A percentile compares a stretch with the other conserved stretches of the same genome.
These are phyloP conservation scores for Caenorhabditis briggsae DNA, from an alignment of 1,140 invertebrate species.

Conservation along the genomic window DNA sequence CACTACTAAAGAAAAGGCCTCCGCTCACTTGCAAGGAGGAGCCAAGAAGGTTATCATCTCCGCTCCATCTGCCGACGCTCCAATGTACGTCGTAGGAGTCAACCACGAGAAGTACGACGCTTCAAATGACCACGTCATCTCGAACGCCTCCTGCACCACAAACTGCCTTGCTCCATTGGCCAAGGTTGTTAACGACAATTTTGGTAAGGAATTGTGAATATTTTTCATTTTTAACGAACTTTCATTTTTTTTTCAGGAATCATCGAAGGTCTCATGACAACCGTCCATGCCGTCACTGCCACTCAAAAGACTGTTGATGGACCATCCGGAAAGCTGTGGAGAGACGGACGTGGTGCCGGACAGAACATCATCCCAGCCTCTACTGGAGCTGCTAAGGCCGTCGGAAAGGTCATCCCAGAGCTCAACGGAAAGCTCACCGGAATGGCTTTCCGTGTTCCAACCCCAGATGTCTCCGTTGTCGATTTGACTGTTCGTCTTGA, in stretches of 20 bases:
- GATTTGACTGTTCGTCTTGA: constrained; percentile 72
- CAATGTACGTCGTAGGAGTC: constrained; percentile 96
- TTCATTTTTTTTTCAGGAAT: too few species aligned
- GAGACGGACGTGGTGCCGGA: constrained; percentile 93
- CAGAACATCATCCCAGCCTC: constrained; percentile 85
- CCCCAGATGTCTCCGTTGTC: constrained; percentile 80
- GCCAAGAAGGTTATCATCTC: constrained; percentile 87
- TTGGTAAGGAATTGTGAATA: too few species aligned
- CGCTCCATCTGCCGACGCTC: constrained; percentile 95
- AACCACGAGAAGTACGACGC: constrained; percentile 85
- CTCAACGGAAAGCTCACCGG: constrained; percentile 86
- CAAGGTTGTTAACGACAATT: not conserved
- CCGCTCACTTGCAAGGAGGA: constrained; percentile 79
- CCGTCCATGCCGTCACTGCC: too few species aligned
- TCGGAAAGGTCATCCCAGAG: too few species aligned
- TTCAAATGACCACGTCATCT: not conserved
- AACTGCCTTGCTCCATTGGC: not conserved
- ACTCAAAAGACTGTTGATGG: constrained; percentile 82
- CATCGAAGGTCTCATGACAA: not conserved
- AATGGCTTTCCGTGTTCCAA: constrained; percentile 85
- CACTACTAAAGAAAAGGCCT: constrained; percentile 83
- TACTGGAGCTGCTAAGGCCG: constrained; percentile 61
- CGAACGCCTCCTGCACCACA: not conserved
- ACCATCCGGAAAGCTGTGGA: constrained; percentile 88
- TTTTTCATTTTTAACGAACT: too few species aligned